Evolutionary conservation across 2,113 vertebrate genomes (phyloP).

Genomic region (Mus pahari): DNA sequence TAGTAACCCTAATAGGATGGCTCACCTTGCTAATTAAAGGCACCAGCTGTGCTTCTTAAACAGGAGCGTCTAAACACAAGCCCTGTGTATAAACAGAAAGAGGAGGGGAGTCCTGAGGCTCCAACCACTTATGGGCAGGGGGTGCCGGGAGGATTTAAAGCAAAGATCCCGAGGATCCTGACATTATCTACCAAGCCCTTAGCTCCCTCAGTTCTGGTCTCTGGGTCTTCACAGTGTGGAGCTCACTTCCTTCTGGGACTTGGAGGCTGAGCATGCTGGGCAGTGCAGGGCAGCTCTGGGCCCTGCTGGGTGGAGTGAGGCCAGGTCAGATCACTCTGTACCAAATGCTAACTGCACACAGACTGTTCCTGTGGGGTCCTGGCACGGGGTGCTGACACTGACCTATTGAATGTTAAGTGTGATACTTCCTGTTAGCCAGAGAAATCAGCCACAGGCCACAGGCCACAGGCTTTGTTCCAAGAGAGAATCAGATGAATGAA

Average conservation of each 20-base stretch:
- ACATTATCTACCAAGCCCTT: too few species aligned
- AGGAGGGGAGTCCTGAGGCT: neutral
- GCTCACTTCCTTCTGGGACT: neutral
- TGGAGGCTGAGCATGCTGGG: neutral
- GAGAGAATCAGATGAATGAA: neutral
- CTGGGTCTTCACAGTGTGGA: neutral
- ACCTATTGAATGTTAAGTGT: neutral
- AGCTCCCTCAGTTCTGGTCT: neutral
- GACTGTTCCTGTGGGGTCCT: neutral
- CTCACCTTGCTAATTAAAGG: constrained; percentile 33
- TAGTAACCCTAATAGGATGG: neutral
- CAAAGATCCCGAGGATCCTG: neutral
- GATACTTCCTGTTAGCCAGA: neutral
- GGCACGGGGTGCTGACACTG: neutral
- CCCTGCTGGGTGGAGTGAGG: neutral
- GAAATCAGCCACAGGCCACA: neutral
- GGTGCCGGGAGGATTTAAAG: neutral
- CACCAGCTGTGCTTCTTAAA: neutral
- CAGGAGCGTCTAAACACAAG: neutral
- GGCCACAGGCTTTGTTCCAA: neutral
- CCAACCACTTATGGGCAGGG: neutral
- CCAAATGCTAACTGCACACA: neutral
- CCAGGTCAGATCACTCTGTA: neutral
- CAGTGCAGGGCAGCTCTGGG: neutral
- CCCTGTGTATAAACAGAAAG: neutral